Percentiles rank a stretch among this genome's conserved stretches.
Conservation (phyloP, 2,113 vertebrate species). For the Zootoca vivipara region DNA sequence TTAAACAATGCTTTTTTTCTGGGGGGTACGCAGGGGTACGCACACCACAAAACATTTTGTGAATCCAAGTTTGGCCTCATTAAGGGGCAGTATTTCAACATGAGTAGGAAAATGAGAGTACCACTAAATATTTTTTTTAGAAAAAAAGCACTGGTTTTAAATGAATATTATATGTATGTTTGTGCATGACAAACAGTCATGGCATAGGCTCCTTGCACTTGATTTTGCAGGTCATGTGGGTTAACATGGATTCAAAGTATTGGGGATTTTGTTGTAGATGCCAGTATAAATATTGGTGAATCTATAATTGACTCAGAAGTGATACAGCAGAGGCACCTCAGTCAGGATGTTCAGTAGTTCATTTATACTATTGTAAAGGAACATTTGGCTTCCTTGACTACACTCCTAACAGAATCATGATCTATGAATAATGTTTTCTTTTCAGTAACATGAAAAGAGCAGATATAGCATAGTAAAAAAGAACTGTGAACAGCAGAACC, state of each 20-base stretch:
- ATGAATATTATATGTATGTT: not conserved
- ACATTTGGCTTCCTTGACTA: not conserved
- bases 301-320: not conserved
- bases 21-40: too few species aligned
- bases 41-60: too few species aligned
- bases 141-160: not conserved
- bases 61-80: too few species aligned
- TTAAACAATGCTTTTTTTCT: not conserved
- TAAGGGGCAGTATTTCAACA: too few species aligned
- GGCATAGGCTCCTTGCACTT: not conserved
- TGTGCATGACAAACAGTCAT: not conserved
- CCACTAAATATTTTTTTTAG: too few species aligned
- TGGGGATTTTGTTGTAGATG: not conserved
- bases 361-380: not conserved
- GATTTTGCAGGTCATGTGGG: not conserved
- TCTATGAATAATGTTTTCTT: slow-evolving; percentile 27
- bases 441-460: not conserved
- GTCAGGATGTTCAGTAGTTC: slow-evolving; percentile 3
- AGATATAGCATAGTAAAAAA: slow-evolving; percentile 1
- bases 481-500: not conserved
- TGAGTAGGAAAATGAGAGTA: too few species aligned
- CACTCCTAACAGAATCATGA: not conserved
- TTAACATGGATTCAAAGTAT: not conserved
- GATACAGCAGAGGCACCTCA: too few species aligned
- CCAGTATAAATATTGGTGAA: not conserved